phyloP scores from a whole-genome alignment of 2,113 vertebrate species.

The Pelecanus crispus region DNA sequence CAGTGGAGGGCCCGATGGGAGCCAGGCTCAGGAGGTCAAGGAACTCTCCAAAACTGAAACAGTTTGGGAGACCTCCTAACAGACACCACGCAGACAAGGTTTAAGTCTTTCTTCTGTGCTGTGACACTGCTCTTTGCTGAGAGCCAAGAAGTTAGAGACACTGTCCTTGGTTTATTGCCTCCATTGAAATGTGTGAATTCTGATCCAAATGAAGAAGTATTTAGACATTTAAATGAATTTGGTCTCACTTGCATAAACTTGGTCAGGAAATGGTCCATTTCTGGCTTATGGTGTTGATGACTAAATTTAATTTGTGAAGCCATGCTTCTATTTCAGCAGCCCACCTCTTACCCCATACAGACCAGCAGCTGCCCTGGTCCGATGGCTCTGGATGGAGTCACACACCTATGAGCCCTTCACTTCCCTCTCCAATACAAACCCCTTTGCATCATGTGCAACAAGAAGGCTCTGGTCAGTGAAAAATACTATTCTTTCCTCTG shows the following conservation, averaged over 20 bases:
- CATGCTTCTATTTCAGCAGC: not conserved
- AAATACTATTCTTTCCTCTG: not conserved
- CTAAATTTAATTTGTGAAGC: not conserved
- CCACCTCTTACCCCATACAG: not conserved
- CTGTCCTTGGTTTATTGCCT: not conserved
- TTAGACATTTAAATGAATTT: not conserved
- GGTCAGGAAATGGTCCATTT: not conserved
- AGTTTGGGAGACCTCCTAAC: not conserved
- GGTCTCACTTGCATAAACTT: not conserved
- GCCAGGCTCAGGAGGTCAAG: not conserved
- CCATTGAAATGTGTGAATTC: not conserved
- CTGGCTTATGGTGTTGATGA: not conserved
- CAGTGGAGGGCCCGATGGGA: not conserved
- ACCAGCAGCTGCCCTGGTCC: not conserved
- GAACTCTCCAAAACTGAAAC: not conserved
- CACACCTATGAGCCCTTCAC: not conserved
- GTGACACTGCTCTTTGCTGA: not conserved
- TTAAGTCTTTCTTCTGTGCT: not conserved
- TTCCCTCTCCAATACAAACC: not conserved
- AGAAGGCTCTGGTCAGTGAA: not conserved
- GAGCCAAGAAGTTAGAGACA: not conserved
- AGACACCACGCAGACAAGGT: accelerated
- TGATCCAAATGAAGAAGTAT: not conserved
- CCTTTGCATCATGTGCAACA: not conserved
- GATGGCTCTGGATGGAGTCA: not conserved